Evolutionary conservation across 2,113 vertebrate species (phyloP).

Genomic region (Dascyllus trimaculatus): DNA sequence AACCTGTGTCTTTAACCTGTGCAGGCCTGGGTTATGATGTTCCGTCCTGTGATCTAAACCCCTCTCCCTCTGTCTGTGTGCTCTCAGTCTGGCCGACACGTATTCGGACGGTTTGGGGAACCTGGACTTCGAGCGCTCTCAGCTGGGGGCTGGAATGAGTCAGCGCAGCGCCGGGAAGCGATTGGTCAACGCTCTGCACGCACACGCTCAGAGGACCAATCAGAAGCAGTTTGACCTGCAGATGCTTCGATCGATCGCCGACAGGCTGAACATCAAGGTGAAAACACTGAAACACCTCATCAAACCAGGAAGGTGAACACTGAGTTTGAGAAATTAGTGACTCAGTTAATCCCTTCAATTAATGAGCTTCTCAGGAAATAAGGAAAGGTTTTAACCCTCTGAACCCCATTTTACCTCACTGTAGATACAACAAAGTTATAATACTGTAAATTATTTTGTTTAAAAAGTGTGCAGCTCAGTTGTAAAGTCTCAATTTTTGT

Average conservation of each 20-base stretch:
- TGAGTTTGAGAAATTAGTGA: background rate
- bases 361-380: background rate
- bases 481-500: too few species aligned
- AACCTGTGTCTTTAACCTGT: background rate
- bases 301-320: background rate
- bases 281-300: background rate
- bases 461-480: too few species aligned
- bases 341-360: background rate
- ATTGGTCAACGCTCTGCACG: constrained; percentile 91
- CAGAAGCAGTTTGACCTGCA: constrained; percentile 93
- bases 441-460: too few species aligned
- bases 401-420: too few species aligned
- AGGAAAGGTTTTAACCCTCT: too few species aligned
- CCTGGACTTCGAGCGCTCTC: constrained; percentile 96
- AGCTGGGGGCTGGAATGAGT: constrained; percentile 97
- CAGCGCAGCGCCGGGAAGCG: constrained; percentile 91
- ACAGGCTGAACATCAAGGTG: constrained; percentile 90
- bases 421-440: too few species aligned
- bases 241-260: constrained; percentile 88
- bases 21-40: background rate
- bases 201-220: constrained; percentile 89
- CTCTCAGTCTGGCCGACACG: constrained; percentile 91
- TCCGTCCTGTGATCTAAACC: background rate
- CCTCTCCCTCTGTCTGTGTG: background rate
- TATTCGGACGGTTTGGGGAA: constrained; percentile 96